These are phyloP conservation scores for Parochlus steinenii DNA, from an alignment of 2,888 invertebrate species.

Conservation along the genomic window DNA sequence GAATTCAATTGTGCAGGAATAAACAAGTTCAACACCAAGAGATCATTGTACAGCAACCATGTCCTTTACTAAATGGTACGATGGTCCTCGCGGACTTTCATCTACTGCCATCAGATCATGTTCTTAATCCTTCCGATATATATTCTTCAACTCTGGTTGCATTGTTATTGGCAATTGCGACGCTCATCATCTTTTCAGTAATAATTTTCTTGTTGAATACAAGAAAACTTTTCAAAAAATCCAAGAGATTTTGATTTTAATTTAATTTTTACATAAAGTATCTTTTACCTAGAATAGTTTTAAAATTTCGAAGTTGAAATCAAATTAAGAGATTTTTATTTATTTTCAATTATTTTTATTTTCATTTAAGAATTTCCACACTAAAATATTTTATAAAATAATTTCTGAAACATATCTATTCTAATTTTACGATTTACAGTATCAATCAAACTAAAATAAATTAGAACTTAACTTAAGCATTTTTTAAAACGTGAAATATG, in stretches of 20 bases:
- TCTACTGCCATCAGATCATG: constrained; percentile 34
- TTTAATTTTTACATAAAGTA: too few relatives aligned
- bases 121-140: constrained; percentile 33
- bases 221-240: constrained; percentile 12
- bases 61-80: constrained; percentile 64
- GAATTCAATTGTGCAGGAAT: constrained; percentile 41
- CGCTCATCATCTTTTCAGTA: constrained; percentile 42
- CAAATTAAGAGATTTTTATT: too few relatives aligned
- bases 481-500: too few relatives aligned
- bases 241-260: constrained; percentile 5
- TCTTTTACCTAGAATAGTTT: neutral
- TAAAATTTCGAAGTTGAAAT: too few relatives aligned
- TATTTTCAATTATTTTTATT: too few relatives aligned
- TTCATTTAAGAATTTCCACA: too few relatives aligned
- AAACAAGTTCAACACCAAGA: constrained; percentile 74
- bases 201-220: constrained; percentile 40
- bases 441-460: too few relatives aligned
- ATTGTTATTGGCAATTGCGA: constrained; percentile 41
- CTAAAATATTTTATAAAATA: too few relatives aligned
- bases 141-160: constrained; percentile 41
- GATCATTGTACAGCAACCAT: constrained; percentile 69
- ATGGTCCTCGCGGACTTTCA: constrained; percentile 42
- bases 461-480: too few relatives aligned
- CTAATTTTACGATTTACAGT: too few relatives aligned
- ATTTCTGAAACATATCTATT: too few relatives aligned